phyloP scores from a whole-genome alignment of 2,113 vertebrate species.

The Rhabdornis inornatus region DNA sequence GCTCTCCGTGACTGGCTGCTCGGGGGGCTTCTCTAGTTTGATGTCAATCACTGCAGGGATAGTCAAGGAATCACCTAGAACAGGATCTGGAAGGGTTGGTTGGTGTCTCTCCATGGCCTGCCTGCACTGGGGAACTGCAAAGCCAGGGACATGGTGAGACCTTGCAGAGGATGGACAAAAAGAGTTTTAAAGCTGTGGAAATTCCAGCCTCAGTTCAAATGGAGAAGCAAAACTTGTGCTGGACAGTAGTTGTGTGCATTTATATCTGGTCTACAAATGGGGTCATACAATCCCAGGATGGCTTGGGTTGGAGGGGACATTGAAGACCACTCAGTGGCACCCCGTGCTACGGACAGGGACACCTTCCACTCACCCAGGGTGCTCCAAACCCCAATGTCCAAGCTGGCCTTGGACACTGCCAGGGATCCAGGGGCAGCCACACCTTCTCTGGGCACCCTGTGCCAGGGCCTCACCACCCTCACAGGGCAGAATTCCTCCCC shows the following conservation, averaged over 20 bases:
- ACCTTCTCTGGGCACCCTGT: background rate
- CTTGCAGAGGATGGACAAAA: background rate
- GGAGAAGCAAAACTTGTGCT: background rate
- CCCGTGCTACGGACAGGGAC: background rate
- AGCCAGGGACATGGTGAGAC: rapidly evolving
- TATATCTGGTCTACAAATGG: background rate
- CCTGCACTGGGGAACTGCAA: background rate
- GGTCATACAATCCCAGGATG: background rate
- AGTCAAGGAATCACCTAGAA: slow-evolving; percentile 69
- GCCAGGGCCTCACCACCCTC: background rate
- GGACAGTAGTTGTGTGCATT: rapidly evolving
- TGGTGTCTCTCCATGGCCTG: background rate
- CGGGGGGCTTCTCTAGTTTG: slow-evolving; percentile 86
- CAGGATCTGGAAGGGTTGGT: background rate
- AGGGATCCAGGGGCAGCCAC: background rate
- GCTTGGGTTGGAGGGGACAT: background rate
- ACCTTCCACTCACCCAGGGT: rapidly evolving
- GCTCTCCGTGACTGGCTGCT: slow-evolving; percentile 88
- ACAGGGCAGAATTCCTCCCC: background rate
- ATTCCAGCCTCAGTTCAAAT: background rate
- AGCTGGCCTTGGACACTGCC: background rate
- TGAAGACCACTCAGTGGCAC: background rate
- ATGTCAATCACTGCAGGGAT: slow-evolving; percentile 85
- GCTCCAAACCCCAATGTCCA: rapidly evolving
- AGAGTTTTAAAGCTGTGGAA: background rate